A percentile compares a stretch with the other conserved stretches of the same genome.
Conservation (phyloP, 2,113 vertebrate species). For the Antigone vipio region DNA sequence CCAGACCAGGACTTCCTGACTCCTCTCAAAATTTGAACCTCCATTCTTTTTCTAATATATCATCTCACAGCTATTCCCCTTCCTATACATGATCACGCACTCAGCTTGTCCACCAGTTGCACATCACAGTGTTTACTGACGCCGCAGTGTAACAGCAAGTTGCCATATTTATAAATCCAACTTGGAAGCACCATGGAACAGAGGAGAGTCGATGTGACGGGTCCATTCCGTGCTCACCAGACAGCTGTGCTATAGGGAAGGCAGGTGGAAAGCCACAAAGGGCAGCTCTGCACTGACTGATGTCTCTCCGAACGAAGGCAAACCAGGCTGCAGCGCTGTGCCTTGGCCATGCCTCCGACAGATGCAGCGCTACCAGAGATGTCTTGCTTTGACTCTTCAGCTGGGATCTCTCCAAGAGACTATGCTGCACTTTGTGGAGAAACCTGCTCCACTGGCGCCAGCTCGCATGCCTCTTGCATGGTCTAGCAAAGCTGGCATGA, state of each 20-base stretch:
- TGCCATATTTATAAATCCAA: not conserved
- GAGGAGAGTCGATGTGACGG: not conserved
- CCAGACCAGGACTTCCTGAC: not conserved
- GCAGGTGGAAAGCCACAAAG: not conserved
- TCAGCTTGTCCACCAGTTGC: not conserved
- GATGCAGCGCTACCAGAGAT: rapidly evolving
- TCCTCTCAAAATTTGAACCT: not conserved
- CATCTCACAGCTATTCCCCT: not conserved
- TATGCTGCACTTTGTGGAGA: rapidly evolving
- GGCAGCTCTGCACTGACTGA: not conserved
- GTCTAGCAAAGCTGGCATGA: not conserved
- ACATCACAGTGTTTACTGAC: not conserved
- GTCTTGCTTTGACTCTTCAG: not conserved
- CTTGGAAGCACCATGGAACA: not conserved
- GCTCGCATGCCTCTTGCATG: not conserved
- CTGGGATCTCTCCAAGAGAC: not conserved
- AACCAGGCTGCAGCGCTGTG: not conserved
- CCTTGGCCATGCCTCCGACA: not conserved
- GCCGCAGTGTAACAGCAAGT: not conserved
- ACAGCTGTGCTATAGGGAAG: not conserved
- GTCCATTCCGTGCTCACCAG: not conserved
- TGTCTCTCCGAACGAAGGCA: not conserved
- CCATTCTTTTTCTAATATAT: not conserved
- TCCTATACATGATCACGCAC: not conserved
- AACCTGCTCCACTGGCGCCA: not conserved